Conservation (phyloP, 2,888 invertebrate genomes). For the Unio pictorum region DNA sequence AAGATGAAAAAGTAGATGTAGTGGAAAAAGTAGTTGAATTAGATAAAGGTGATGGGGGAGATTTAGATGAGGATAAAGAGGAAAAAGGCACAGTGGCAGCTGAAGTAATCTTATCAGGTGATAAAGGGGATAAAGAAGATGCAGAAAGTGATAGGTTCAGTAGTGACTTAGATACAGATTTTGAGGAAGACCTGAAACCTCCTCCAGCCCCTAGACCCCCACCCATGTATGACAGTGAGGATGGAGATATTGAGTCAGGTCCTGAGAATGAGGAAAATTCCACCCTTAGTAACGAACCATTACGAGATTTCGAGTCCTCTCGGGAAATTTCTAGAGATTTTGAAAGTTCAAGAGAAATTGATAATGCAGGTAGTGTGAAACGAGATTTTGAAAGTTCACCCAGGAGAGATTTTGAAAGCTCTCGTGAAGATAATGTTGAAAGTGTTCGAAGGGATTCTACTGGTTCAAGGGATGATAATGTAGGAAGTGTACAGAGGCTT, state of each 20-base stretch:
- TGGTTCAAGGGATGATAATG: no score
- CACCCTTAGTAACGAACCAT: conserved; percentile 31
- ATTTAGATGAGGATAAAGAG: neutral
- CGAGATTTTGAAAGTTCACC: conserved; percentile 1
- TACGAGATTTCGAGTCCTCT: conserved; percentile 39
- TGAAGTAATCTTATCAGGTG: neutral
- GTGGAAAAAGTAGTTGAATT: conserved; percentile 14
- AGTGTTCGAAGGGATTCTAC: no score
- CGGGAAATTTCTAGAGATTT: conserved; percentile 36
- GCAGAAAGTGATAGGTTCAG: conserved; percentile 39
- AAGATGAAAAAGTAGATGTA: conserved; percentile 11
- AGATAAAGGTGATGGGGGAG: conserved; percentile 13
- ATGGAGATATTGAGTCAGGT: conserved; percentile 51
- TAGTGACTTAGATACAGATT: conserved; percentile 49
- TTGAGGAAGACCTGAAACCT: conserved; percentile 50
- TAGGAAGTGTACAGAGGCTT: no score
- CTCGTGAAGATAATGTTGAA: no score
- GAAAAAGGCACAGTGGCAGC: neutral
- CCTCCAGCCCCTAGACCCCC: conserved; percentile 52
- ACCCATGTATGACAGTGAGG: conserved; percentile 51
- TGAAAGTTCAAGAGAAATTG: conserved; percentile 37
- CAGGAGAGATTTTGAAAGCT: conserved; percentile 21
- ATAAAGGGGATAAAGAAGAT: conserved; percentile 29
- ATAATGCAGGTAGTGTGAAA: conserved; percentile 11
- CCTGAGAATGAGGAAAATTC: conserved; percentile 42